Conservation (phyloP, 1,140 invertebrate genomes). For the Zeugodacus cucurbitae region DNA sequence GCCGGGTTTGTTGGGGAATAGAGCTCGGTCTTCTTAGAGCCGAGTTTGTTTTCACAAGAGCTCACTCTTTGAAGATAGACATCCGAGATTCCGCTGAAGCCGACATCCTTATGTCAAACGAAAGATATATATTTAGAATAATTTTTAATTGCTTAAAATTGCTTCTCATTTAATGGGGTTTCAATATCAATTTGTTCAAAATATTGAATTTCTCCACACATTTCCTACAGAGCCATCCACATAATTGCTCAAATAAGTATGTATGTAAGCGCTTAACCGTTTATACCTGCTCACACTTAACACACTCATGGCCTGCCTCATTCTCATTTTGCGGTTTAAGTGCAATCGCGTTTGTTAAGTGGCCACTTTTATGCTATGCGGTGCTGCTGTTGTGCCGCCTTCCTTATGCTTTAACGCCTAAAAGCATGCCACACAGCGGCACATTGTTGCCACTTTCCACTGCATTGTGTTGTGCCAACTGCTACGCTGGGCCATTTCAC, state of each 20-base stretch:
- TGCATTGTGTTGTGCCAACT: not conserved
- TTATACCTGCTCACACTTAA: not conserved
- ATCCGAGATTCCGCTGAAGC: too few relatives aligned
- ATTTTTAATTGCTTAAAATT: too few relatives aligned
- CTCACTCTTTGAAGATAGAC: too few relatives aligned
- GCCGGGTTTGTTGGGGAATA: too few relatives aligned
- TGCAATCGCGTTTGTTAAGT: conserved; percentile 10
- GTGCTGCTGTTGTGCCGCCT: not conserved
- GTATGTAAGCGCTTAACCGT: not conserved
- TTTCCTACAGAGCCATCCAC: not conserved
- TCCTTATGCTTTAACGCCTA: not conserved
- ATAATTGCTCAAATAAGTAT: not conserved
- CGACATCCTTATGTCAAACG: too few relatives aligned
- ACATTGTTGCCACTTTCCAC: not conserved
- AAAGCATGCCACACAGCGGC: not conserved
- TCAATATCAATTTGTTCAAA: too few relatives aligned
- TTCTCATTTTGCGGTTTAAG: not conserved
- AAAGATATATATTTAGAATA: too few relatives aligned
- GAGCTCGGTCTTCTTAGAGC: too few relatives aligned
- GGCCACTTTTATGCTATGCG: conserved; percentile 5
- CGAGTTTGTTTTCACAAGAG: too few relatives aligned
- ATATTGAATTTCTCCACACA: not conserved
- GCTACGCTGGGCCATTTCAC: not conserved
- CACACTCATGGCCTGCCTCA: not conserved
- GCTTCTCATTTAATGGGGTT: too few relatives aligned